These are phyloP conservation scores for Eudemis profundana DNA, from an alignment of 2,888 invertebrate species.

Conservation along the genomic window DNA sequence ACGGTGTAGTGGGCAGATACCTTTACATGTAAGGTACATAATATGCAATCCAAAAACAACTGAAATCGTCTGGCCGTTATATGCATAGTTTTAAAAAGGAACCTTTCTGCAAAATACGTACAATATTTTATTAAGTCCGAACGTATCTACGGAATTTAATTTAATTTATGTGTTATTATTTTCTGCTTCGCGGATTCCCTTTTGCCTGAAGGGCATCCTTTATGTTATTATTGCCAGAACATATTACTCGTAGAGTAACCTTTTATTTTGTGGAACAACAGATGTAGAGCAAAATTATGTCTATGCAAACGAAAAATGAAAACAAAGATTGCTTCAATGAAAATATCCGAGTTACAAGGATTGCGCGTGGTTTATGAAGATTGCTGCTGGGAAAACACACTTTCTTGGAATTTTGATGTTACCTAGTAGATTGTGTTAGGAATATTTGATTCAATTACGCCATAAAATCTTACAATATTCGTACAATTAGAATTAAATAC, in stretches of 20 bases:
- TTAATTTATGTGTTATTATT: background rate
- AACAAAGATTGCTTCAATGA: background rate
- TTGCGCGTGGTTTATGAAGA: background rate
- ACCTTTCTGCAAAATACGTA: too few species aligned
- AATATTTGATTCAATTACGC: too few species aligned
- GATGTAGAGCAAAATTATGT: conserved; percentile 3
- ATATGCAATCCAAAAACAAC: too few species aligned
- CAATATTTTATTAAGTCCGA: too few species aligned
- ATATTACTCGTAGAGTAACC: background rate
- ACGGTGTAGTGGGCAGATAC: too few species aligned
- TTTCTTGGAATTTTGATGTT: background rate
- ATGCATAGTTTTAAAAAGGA: too few species aligned
- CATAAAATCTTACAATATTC: too few species aligned
- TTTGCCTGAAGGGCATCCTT: background rate
- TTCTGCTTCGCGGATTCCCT: background rate
- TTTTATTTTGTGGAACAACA: background rate
- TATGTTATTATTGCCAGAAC: background rate
- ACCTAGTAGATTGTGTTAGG: background rate
- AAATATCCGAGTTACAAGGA: background rate
- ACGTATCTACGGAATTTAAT: background rate
- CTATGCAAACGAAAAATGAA: conserved; percentile 2
- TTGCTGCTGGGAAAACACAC: background rate
- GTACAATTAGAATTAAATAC: too few species aligned
- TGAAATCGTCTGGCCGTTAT: too few species aligned
- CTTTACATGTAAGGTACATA: too few species aligned